phyloP scores from a whole-genome alignment of 2,888 invertebrate species.

The Gari tellinella region DNA sequence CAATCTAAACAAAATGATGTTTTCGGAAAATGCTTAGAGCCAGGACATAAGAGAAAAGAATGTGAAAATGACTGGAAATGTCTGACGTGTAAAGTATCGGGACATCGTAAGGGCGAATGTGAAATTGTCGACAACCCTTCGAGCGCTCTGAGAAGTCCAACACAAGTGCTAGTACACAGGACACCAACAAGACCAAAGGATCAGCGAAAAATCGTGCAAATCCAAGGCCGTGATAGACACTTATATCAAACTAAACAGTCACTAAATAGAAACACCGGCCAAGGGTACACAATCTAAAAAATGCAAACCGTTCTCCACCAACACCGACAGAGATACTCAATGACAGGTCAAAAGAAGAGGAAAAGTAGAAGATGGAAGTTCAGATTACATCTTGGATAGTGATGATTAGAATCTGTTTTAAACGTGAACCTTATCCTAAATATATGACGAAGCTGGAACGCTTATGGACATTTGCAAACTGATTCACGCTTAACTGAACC shows the following conservation, averaged over 20 bases:
- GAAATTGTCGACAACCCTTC: neutral
- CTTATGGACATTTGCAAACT: too few species aligned
- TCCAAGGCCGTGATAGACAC: neutral
- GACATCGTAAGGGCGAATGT: neutral
- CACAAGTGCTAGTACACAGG: neutral
- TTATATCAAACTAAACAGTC: neutral
- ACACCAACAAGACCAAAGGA: too few species aligned
- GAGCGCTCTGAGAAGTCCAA: neutral
- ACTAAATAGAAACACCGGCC: neutral
- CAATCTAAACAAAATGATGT: neutral
- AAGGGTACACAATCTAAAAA: neutral
- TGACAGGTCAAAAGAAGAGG: neutral
- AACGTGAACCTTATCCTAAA: too few species aligned
- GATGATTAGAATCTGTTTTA: too few species aligned
- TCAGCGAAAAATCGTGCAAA: neutral
- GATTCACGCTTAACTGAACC: too few species aligned
- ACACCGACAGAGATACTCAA: conserved; percentile 3
- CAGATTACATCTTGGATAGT: too few species aligned
- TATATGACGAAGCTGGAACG: too few species aligned
- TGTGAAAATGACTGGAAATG: neutral
- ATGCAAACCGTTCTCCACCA: neutral
- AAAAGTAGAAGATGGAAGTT: too few species aligned
- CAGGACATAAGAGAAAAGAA: neutral
- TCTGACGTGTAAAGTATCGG: neutral
- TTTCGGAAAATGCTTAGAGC: neutral